Percentiles rank a stretch among this genome's conserved stretches.
These are phyloP conservation scores for Potamarius usumacintae DNA, from an alignment of 2,113 vertebrate genomes.

Conservation along the genomic window DNA sequence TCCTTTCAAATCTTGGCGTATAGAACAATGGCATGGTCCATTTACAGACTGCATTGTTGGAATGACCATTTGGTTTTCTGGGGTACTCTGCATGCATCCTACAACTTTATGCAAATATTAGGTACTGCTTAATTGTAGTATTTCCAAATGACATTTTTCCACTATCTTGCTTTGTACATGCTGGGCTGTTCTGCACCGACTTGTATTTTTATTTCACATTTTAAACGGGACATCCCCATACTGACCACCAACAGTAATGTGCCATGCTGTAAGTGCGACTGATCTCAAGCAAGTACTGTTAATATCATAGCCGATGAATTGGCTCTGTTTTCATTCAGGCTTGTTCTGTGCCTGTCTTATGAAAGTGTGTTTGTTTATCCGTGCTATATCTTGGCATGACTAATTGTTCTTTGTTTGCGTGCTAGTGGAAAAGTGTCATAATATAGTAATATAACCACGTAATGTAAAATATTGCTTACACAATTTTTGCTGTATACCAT, in stretches of 20 bases:
- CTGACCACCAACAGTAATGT: not conserved
- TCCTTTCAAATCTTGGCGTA: not conserved
- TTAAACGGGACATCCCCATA: not conserved
- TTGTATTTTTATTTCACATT: not conserved
- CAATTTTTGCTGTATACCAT: slow-evolving; percentile 30
- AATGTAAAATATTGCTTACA: slow-evolving; percentile 32
- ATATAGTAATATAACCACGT: not conserved
- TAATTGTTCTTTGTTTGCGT: not conserved
- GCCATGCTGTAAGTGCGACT: not conserved
- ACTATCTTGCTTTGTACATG: not conserved
- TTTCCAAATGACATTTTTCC: not conserved
- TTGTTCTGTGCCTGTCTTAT: not conserved
- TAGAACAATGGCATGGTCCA: not conserved
- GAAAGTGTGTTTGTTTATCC: not conserved
- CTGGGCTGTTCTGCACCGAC: not conserved
- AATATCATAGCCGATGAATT: not conserved
- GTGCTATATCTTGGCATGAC: not conserved
- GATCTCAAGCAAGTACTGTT: not conserved
- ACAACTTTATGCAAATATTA: not conserved
- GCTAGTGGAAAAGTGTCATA: slow-evolving; percentile 20
- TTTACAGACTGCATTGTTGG: not conserved
- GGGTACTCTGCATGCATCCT: not conserved
- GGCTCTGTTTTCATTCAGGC: not conserved
- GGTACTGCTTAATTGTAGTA: not conserved
- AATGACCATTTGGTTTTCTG: not conserved